Base-by-base conservation (phyloP, 2,113 vertebrate species). In the Entomyzon cyanotis region DNA sequence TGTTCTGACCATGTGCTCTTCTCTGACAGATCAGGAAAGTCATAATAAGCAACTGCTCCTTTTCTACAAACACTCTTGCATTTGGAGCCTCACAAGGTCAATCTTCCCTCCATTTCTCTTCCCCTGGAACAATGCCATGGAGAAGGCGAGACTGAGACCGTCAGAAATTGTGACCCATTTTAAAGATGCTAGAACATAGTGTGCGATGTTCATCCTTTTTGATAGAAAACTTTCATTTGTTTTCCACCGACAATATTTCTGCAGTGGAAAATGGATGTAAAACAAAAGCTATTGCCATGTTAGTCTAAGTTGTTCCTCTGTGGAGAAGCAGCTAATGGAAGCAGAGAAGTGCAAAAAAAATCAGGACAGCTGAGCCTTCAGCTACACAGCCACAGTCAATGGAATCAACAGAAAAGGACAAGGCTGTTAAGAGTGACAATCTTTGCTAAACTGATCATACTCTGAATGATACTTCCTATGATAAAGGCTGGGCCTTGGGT, bases 31-130 rank as follows among this genome's bases (percentile, higher is more conserved):
- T 81, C 50, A n/a, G 53, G 37, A 83, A 89, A 95, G 64, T 95
- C 92, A 91, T 90, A 94, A 94, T 89, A 96, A 95, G 81, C 91
- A 97, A 94, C 55, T 90, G 87, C 46, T 94, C 37, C 39, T 91
- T 95, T 96, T 94, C 89, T 93, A 60, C 90, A 95, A 96, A 95
- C 90, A 95, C 84, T 91, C 58, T 56, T 84, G 55, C 44, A 33
- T 94, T 88, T 94, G 71, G 55, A 95, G 63, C 64, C 59, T 94
- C 0, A 0, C 55, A 87, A 87, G 58, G 92, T 95, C 74, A 79
- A 90, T 87, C 84, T 90, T 90, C 39, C 9, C 67, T 91, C 44
- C 75, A 67, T 75, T 91, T 91, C 67, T 90, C 59, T 94, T 95
- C 75, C 46, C 37, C 20, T 73, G 70, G 84, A 93, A 63, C 49